Conservation (phyloP, 2,113 vertebrate genomes). For the Tylochromis polylepis region DNA sequence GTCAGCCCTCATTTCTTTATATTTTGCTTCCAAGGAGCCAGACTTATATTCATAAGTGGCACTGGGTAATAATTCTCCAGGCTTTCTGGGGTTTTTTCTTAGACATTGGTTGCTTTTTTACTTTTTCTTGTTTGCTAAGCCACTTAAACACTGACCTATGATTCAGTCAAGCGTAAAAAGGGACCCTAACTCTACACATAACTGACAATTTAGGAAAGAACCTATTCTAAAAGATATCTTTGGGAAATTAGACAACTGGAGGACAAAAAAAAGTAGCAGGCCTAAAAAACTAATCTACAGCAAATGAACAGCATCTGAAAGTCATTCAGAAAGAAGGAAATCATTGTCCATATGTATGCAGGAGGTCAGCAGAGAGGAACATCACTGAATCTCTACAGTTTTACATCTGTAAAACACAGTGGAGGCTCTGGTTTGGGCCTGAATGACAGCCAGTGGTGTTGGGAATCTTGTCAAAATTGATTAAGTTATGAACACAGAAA, state of each 20-base stretch:
- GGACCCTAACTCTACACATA: too few species aligned
- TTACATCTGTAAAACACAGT: not conserved
- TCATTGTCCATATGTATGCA: not conserved
- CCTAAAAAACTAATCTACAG: not conserved
- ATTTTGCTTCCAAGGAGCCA: too few species aligned
- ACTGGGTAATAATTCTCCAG: too few species aligned
- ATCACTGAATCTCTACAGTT: not conserved
- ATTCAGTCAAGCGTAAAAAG: too few species aligned
- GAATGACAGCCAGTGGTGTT: not conserved
- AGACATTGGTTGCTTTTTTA: too few species aligned
- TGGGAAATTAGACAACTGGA: not conserved
- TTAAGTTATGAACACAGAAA: not conserved
- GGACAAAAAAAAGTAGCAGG: not conserved
- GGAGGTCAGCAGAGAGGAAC: not conserved
- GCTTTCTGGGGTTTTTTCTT: too few species aligned
- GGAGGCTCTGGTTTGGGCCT: not conserved
- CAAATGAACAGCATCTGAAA: not conserved
- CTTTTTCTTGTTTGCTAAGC: too few species aligned
- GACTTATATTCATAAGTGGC: too few species aligned
- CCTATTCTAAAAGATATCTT: not conserved
- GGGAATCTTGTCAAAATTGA: not conserved
- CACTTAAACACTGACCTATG: too few species aligned
- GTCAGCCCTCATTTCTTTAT: too few species aligned
- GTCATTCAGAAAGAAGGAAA: not conserved
- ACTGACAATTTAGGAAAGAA: not conserved